Base-by-base conservation (phyloP, 2,888 invertebrate genomes). In the Sialis lutaria region DNA sequence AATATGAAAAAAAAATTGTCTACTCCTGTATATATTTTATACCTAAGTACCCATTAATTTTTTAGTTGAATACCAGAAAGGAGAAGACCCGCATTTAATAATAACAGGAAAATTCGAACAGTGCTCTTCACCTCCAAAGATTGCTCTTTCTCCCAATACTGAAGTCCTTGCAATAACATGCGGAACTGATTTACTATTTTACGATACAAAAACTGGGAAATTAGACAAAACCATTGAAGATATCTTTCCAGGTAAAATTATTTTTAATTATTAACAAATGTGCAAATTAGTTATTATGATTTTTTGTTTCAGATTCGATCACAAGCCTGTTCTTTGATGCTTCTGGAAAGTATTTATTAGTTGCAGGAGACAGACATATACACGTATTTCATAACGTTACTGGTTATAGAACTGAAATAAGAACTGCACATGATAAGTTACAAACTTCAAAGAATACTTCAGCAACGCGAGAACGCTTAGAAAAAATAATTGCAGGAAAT, bases 121-220 rank as follows among this genome's bases (percentile, higher is more conserved):
- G 61, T 68, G 68, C 1, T 65, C 65, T 45, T 50, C 55, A 6
- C 62, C 71, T 8, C 72, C 79, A 6, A 67, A 68, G 52, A 74
- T 88, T 47, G 82, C 83, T 1, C 65, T 91, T 40, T 84, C 89
- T 9, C 85, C 87, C 13, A 79, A 86, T 62, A 84, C 81, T 0
- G 78, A 85, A 57, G 82, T 86, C 12, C 65, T 88, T 8, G 85
- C 76, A 0, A 74, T 89, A 8, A 77, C 80, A 30, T 72, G 74
- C 49, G 76, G 75, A 46, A 67, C 71, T 35, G 69, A 69, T 10
- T 60, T 91, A 5, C 74, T 76, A 50, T 74, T 89, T 58, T 89
- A 80, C 67, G 81, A 79, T 45, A 76, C 79, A 0, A 65, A 72
- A 52, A 75, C 74, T 41, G 82, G 80, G 10, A 59, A 73, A 51